Evolutionary conservation across 1,140 invertebrate species (phyloP), one percentile per base, ranked within the genome.

Genomic region (Drosophila fuyamai): DNA sequence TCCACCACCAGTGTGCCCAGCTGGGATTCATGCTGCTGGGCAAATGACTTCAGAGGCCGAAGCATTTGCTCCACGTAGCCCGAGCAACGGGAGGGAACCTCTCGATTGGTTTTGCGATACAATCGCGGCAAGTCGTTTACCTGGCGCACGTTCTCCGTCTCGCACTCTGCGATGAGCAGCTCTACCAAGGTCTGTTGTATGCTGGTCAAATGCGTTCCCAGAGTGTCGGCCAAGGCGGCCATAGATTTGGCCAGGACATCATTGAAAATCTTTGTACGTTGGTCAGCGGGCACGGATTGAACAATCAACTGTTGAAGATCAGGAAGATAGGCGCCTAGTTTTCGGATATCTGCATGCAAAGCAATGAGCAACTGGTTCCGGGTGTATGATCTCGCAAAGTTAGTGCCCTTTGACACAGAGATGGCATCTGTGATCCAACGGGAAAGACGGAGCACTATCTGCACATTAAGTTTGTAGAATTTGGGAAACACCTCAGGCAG

Each of bases 31-130:
- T 95, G 94, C 70, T 94, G 93, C 35, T 93, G 82, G 77, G 95
- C 91, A 91, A 96, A 96, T n/a, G 94, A 92, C 41, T 93, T 92
- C 5, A 97, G 92, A 7, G 95, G 93, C 53, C 94, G 93, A 1
- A 97, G 82, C 79, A 96, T 94, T 71, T 94, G 94, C 32, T 95
- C 94, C 40, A 98, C 95, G 92, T 98, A 98, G 29, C 94, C 90
- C 61, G 97, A 97, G 48, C 96, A 94, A 82, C 96, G 96, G 1
- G 95, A 95, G 0, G 97, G 97, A 46, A 95, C 94, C 77, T 97
- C 97, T 78, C 97, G 94, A 93, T 99, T 99, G 0, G 98, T 99
- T 90, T 98, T 95, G 81, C 98, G 94, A 92, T 98, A 99, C 36
- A 98, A 93, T 76, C 98, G 94, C 35, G 98, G 98, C 93, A 99